Evolutionary conservation across 2,797 vertebrate genomes (phyloP), one percentile per base, ranked within the genome.

Genomic region (Muraenolepis orangiensis): DNA sequence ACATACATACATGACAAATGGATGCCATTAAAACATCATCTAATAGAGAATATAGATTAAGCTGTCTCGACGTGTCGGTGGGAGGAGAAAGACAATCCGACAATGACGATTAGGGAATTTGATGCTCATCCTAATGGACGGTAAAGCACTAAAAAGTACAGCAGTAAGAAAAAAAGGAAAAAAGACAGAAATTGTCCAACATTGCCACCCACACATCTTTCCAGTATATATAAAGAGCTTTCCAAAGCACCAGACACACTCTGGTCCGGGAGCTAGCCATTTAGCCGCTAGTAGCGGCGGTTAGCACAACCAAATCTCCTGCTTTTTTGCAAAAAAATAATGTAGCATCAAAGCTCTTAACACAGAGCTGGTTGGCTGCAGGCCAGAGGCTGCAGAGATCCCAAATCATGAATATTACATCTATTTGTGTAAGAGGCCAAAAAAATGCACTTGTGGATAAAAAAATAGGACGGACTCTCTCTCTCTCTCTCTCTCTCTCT

Each of bases 231-330:
- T 26, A 64, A 26, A 64, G 23, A 26, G 57, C 57, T 26, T 26
- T 77, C 66, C 66, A 86, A 74, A 75, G 51, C 78, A 68, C 71
- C 76, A 78, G 71, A 29, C 64, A 75, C 75, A 26, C 57, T 8
- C 57, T 64, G 0, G n/a, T 26, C n/a, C 23, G 23, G n/a, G 57
- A 31, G 69, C 30, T 61, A 74, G 81, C 84, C 72, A 76, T 74
- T 74, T 73, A 74, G 42, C 20, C 67, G 70, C 34, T 23, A n/a
- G n/a, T n/a, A n/a, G n/a, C n/a, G 6, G 30, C 51, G 1, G 72
- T 73, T 66, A 72, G 30, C 72, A 57, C n/a, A 76, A 76, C 67
- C 8, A 30, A 73, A 68, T 46, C 16, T 28, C 26, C 61, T 76
- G 38, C 32, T 32, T n/a, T n/a, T n/a, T n/a, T 5, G 30, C 6